Conservation (phyloP, 2,113 vertebrate genomes). For the Trachemys scripta region DNA sequence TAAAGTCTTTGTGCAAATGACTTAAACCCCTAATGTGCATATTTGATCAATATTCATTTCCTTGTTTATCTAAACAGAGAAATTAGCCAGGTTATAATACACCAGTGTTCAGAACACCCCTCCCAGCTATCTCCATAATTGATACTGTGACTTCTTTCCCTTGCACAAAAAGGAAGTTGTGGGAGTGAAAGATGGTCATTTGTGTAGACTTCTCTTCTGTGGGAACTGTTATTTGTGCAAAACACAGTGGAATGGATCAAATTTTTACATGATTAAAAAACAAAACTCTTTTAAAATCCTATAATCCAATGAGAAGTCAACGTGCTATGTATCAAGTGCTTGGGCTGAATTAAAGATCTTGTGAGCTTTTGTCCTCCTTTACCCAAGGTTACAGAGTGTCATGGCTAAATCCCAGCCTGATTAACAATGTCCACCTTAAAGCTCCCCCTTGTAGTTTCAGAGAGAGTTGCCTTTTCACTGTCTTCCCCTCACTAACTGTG, state of each 20-base stretch:
- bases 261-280: neutral
- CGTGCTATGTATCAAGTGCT: neutral
- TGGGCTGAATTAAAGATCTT: neutral
- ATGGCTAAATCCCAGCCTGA: neutral
- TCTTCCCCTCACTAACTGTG: neutral
- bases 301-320: neutral
- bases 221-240: neutral
- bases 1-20: constrained; percentile 7
- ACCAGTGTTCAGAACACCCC: neutral
- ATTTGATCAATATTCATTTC: constrained; percentile 1
- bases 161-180: neutral
- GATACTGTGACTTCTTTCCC: constrained; percentile 1
- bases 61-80: constrained; percentile 21
- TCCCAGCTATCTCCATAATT: neutral
- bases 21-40: constrained; percentile 22
- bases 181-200: neutral
- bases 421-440: neutral
- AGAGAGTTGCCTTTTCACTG: neutral
- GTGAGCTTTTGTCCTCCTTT: neutral
- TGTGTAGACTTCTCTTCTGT: neutral
- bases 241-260: neutral
- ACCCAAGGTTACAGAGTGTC: neutral
- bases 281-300: neutral
- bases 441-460: neutral
- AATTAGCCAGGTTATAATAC: neutral